These are phyloP conservation scores for Psylliodes chrysocephalus DNA, from an alignment of 2,888 invertebrate genomes.

Conservation along the genomic window DNA sequence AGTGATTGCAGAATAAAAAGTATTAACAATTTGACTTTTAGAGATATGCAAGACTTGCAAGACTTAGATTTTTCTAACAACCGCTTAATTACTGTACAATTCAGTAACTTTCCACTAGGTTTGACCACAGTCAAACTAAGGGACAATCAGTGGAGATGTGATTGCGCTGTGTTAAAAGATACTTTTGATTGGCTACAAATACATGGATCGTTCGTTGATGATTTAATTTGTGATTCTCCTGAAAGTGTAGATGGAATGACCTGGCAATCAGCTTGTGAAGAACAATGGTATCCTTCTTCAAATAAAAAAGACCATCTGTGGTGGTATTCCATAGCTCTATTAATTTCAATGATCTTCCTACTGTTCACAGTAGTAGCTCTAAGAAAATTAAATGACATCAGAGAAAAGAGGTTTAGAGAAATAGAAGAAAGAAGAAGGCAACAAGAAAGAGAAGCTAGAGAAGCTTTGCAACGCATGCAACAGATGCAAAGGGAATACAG, in stretches of 20 bases:
- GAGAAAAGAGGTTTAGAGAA: conserved; percentile 61
- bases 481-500: conserved; percentile 61
- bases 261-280: conserved; percentile 76
- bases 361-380: conserved; percentile 68
- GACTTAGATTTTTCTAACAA: conserved; percentile 76
- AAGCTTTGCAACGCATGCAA: conserved; percentile 65
- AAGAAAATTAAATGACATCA: conserved; percentile 68
- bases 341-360: conserved; percentile 68
- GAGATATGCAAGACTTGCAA: conserved; percentile 70
- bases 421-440: conserved; percentile 67
- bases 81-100: conserved; percentile 72
- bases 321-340: conserved; percentile 69
- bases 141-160: conserved; percentile 83
- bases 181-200: conserved; percentile 73
- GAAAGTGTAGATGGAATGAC: conserved; percentile 70
- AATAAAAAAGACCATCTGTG: conserved; percentile 63
- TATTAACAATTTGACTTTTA: conserved; percentile 73
- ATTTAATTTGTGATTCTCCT: conserved; percentile 75
- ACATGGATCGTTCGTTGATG: conserved; percentile 61
- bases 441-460: conserved; percentile 67
- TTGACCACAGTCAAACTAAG: conserved; percentile 69
- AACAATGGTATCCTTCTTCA: conserved; percentile 67
- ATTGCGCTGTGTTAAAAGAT: conserved; percentile 72
- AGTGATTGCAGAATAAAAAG: conserved; percentile 71
- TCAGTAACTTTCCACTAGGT: conserved; percentile 71